Conservation (phyloP, 2,113 vertebrate species). For the Saccopteryx bilineata region DNA sequence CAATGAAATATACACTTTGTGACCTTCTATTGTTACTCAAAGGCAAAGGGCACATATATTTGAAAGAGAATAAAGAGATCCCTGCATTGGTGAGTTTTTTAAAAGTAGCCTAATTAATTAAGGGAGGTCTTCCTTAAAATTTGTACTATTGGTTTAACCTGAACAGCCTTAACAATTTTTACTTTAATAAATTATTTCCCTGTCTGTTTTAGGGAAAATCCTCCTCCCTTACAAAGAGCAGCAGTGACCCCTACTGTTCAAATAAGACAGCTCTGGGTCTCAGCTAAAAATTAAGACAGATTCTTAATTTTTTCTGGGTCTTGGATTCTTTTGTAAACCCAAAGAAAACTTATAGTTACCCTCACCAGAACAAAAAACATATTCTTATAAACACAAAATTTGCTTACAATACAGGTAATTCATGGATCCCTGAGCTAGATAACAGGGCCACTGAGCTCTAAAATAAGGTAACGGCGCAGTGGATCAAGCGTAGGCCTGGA, state of each 20-base stretch:
- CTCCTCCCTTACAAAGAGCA: background rate
- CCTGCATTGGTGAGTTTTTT: background rate
- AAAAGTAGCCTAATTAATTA: background rate
- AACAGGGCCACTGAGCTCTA: background rate
- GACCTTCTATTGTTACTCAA: background rate
- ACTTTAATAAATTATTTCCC: background rate
- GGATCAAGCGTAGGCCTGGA: too few relatives aligned
- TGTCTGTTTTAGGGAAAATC: background rate
- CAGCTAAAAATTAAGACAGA: background rate
- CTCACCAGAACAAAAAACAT: background rate
- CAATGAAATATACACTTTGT: background rate
- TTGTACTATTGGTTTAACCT: background rate
- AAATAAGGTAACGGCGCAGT: too few relatives aligned
- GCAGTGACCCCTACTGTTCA: constrained; percentile 73
- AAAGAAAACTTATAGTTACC: background rate
- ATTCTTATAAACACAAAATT: background rate
- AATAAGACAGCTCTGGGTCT: background rate
- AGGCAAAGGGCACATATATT: background rate
- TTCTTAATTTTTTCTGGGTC: background rate
- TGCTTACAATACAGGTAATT: background rate
- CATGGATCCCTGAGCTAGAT: background rate
- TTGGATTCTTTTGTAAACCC: background rate
- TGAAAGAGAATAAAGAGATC: constrained; percentile 1
- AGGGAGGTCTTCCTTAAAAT: background rate
- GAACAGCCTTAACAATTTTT: background rate